Base-by-base conservation (phyloP, 2,888 invertebrate species). In the Sesia apiformis region DNA sequence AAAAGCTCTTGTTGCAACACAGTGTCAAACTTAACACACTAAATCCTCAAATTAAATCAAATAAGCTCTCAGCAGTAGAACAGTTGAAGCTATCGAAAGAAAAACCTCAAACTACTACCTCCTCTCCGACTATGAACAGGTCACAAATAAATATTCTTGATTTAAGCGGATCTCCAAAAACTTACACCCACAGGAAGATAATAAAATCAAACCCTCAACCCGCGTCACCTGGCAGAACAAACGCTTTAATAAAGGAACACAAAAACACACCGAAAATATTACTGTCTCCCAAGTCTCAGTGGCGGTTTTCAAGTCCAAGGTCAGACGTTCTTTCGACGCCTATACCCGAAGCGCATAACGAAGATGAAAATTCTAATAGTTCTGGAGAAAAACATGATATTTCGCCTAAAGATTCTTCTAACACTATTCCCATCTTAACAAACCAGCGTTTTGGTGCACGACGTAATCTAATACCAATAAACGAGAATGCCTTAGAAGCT, bases 311-410 rank as follows among this genome's bases (percentile, higher is more conserved):
- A 43, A 93, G 93, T 63, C 94, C 94, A 2, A 90, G 96, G 66
- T 95, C 94, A 38, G 95, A 96, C 69, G 95, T 96, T 54, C 91
- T 97, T 70, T 95, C 96, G 49, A 94, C 95, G 51, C 95, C 96
- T 56, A 97, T 97, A 76, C 93, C 93, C 49, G 96, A 97, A 89
- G 96, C 94, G 63, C 90, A 92, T 67, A 93, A 94, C 69, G 95
- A 95, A 70, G 96, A 96, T 70, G 94, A 95, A 63, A 93, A 90
- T 65, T 91, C 92, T 2, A 91, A 91, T 60, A 91, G 91, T 65
- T 92, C 92, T 23, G 87, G 90, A 40, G 92, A 92, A 67, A 90
- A 90, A 65, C 85, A 82, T 56, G 90, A 88, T 51, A 63, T 60
- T 38, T 75, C 81, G 38, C 76, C 80, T 39, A 72, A 70, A 53